phyloP scores from a whole-genome alignment of 2,888 invertebrate genomes.

The Notocelia uddmanniana region DNA sequence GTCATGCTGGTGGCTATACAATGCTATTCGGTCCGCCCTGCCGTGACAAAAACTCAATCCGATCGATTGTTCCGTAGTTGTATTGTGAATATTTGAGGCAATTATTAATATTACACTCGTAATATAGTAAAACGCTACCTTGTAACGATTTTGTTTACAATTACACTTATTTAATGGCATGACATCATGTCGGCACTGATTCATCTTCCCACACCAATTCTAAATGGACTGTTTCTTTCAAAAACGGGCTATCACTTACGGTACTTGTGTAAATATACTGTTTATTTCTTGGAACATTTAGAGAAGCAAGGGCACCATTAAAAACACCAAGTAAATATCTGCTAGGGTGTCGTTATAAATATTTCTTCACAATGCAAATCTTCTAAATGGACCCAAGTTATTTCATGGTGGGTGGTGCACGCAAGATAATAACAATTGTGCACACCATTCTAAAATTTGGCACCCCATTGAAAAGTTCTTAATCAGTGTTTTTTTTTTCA shows the following conservation, averaged over 20 bases:
- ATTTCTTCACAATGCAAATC: constrained; percentile 4
- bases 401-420: constrained; percentile 17
- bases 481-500: constrained; percentile 11
- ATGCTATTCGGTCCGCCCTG: constrained; percentile 49
- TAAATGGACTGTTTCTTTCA: constrained; percentile 44
- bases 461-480: neutral
- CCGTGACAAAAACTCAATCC: constrained; percentile 67
- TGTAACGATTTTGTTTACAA: constrained; percentile 55
- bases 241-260: constrained; percentile 1
- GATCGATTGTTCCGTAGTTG: constrained; percentile 58
- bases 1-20: constrained; percentile 55
- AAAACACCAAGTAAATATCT: neutral
- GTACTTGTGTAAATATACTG: constrained; percentile 25
- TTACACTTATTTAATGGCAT: constrained; percentile 54
- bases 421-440: neutral
- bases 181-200: constrained; percentile 63
- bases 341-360: neutral
- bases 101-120: constrained; percentile 49
- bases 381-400: neutral
- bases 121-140: constrained; percentile 50
- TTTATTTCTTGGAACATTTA: constrained; percentile 2
- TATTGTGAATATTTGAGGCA: constrained; percentile 58
- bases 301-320: constrained; percentile 14
- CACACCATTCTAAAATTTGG: neutral
- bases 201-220: constrained; percentile 61